Evolutionary conservation across 2,888 invertebrate genomes (phyloP), one percentile per base, ranked within the genome.

Genomic region (Atrina japonica): DNA sequence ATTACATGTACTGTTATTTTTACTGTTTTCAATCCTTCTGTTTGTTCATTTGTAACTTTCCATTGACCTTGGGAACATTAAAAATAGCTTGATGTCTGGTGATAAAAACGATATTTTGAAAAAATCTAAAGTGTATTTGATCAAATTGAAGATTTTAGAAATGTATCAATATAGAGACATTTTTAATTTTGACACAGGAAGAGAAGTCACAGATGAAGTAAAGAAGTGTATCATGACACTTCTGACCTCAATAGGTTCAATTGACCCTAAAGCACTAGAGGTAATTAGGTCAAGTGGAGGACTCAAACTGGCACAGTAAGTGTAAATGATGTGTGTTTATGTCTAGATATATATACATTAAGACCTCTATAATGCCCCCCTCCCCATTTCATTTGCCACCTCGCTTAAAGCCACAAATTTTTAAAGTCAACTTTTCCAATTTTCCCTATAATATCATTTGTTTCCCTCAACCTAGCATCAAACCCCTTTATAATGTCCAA

Each of bases 271-370:
- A 35, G 65, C 55, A 16, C 43, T 55, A 47, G 56, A 66, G 18
- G 56, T 66, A 3, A 56, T 56, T 21, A 66, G 47, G 49, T 43
- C 65, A 18, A 45, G 55, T 18, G 65, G 65, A 2, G 55, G 56
- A 30, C 56, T 35, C 1, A 29, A 56, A 23, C 55, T 66, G 3
- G 43, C 65, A 29, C 27, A 47, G 65, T 66, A 66, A 55, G 49
- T n/a, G 35, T 35, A 11, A 35, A n/a, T n/a, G n/a, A n/a, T n/a
- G n/a, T n/a, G n/a, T n/a, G n/a, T n/a, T n/a, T n/a, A n/a, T n/a
- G n/a, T n/a, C n/a, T n/a, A n/a, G n/a, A n/a, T n/a, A n/a, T n/a
- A n/a, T n/a, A n/a, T n/a, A n/a, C n/a, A n/a, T n/a, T n/a, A n/a
- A n/a, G n/a, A n/a, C n/a, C n/a, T n/a, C n/a, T n/a, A n/a, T n/a